Conservation (phyloP, 2,888 invertebrate species). For the Siphlonurus alternatus region DNA sequence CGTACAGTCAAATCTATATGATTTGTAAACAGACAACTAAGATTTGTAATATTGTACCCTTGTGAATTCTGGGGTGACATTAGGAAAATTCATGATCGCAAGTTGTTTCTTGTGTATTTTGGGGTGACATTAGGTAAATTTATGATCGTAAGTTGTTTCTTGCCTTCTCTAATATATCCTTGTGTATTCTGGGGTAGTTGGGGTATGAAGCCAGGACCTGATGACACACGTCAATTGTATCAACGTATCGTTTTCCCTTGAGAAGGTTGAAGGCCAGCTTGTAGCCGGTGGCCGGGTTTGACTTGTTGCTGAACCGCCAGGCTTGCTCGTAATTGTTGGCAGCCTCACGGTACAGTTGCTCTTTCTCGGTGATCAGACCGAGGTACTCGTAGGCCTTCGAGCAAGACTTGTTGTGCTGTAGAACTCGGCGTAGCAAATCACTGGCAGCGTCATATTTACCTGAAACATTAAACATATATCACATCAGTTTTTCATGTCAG, state of each 20-base stretch:
- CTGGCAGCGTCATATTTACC: slow-evolving; percentile 74
- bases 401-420: slow-evolving; percentile 75
- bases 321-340: slow-evolving; percentile 67
- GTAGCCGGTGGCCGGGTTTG: slow-evolving; percentile 75
- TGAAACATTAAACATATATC: too few species aligned
- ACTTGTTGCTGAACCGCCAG: slow-evolving; percentile 67
- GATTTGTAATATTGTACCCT: too few species aligned
- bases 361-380: slow-evolving; percentile 79
- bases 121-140: neutral
- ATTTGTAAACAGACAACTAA: too few species aligned
- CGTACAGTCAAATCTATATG: too few species aligned
- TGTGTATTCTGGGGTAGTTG: slow-evolving; percentile 78
- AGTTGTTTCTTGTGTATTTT: neutral
- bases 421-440: slow-evolving; percentile 57
- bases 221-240: slow-evolving; percentile 82
- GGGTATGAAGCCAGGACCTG: slow-evolving; percentile 65
- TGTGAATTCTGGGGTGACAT: too few species aligned
- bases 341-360: slow-evolving; percentile 76
- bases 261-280: slow-evolving; percentile 83
- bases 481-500: too few species aligned
- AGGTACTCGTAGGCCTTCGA: slow-evolving; percentile 77
- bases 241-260: slow-evolving; percentile 74
- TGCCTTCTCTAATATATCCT: slow-evolving; percentile 79
- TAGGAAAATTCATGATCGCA: neutral
- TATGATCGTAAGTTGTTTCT: neutral